These are phyloP conservation scores for Ceratina calcarata DNA, from an alignment of 1,140 invertebrate genomes.

Conservation along the genomic window DNA sequence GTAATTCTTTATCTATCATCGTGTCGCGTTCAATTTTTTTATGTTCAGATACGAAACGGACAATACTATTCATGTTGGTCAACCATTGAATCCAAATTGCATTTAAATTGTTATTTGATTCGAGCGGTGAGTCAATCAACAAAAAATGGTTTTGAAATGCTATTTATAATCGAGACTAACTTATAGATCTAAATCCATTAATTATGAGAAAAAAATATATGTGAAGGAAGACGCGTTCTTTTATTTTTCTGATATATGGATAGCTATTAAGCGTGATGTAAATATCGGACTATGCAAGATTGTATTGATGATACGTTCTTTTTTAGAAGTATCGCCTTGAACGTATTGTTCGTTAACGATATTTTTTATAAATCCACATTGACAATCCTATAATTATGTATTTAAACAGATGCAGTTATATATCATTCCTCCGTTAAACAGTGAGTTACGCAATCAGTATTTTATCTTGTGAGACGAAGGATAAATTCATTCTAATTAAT, in stretches of 20 bases:
- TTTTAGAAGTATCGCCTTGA: background rate
- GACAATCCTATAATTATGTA: constrained; percentile 2
- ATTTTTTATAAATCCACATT: background rate
- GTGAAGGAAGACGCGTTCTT: no score
- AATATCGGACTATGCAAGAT: background rate
- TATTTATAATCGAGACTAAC: background rate
- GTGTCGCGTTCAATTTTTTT: no score
- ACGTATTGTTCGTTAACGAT: background rate
- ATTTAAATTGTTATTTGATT: background rate
- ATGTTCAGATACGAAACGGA: no score
- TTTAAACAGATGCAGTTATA: constrained; percentile 5
- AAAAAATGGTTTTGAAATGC: background rate
- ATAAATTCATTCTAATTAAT: constrained; percentile 15
- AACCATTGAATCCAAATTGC: background rate
- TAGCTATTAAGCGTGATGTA: background rate
- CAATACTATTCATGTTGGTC: no score
- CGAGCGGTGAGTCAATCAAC: background rate
- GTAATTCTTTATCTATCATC: no score
- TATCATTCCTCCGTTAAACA: background rate
- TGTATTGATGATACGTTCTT: background rate
- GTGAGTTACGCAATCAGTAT: background rate
- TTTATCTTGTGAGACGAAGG: background rate
- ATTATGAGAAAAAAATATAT: no score
- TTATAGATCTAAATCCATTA: background rate
- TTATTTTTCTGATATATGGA: background rate